A percentile compares a stretch with the other conserved stretches of the same genome.
Conservation (phyloP, 2,888 invertebrate genomes). For the Drosophila nigricruria region DNA sequence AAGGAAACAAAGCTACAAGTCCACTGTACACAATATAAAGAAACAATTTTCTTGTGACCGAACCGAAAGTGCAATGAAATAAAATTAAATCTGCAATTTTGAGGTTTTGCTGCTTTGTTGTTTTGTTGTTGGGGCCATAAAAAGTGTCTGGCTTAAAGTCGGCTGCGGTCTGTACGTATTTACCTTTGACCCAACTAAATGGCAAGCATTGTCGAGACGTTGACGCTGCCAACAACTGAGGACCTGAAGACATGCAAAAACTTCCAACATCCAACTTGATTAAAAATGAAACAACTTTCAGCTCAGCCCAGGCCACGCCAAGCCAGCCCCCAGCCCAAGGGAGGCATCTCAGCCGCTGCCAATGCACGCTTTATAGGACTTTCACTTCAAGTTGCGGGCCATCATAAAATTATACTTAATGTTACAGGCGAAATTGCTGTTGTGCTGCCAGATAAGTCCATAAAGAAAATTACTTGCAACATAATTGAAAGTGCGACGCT, state of each 20-base stretch:
- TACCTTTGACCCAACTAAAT: slow-evolving; percentile 74
- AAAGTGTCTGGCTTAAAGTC: slow-evolving; percentile 83
- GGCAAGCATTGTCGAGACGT: slow-evolving; percentile 49
- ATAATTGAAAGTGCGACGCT: slow-evolving; percentile 80
- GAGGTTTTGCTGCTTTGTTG: slow-evolving; percentile 77
- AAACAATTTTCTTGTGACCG: slow-evolving; percentile 75
- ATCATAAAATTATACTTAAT: slow-evolving; percentile 85
- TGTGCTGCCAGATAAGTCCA: slow-evolving; percentile 83
- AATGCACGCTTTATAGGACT: slow-evolving; percentile 65
- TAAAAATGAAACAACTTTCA: slow-evolving; percentile 67
- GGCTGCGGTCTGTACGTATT: slow-evolving; percentile 56
- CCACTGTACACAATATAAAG: slow-evolving; percentile 53
- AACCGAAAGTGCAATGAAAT: slow-evolving; percentile 78
- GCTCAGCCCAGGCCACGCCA: neutral
- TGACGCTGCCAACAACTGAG: slow-evolving; percentile 20
- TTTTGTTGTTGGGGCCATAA: too few species aligned
- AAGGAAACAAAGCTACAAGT: slow-evolving; percentile 7
- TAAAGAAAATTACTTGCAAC: slow-evolving; percentile 83
- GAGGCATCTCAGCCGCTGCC: slow-evolving; percentile 47
- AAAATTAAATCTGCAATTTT: slow-evolving; percentile 84
- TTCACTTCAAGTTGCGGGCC: slow-evolving; percentile 54
- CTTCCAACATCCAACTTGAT: slow-evolving; percentile 62
- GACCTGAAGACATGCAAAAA: slow-evolving; percentile 54
- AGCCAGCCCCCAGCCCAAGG: slow-evolving; percentile 6
- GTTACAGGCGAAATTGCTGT: slow-evolving; percentile 83